These are phyloP conservation scores for Cossypha niveicapilla DNA, from an alignment of 2,797 vertebrate species.

Conservation along the genomic window DNA sequence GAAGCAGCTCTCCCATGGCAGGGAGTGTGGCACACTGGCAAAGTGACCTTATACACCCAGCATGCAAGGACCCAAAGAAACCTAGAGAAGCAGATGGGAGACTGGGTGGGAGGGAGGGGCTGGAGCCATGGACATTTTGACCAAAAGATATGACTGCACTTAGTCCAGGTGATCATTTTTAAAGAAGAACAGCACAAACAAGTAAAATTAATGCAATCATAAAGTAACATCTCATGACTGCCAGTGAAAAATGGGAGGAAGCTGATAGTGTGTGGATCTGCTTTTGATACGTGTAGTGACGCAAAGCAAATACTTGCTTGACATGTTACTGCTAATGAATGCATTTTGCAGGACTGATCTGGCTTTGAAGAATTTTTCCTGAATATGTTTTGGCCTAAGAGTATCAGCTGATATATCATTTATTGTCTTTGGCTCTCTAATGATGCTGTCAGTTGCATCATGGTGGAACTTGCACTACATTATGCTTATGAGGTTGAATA, in stretches of 20 bases:
- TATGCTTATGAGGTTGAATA: background rate
- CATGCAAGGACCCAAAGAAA: background rate
- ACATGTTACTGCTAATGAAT: background rate
- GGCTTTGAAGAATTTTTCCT: slow-evolving; percentile 20
- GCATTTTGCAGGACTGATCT: background rate
- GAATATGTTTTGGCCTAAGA: background rate
- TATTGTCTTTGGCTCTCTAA: slow-evolving; percentile 30
- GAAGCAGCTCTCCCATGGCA: background rate
- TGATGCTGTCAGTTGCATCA: background rate
- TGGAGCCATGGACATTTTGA: background rate
- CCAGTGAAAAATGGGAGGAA: background rate
- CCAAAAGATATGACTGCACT: background rate
- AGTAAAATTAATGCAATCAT: background rate
- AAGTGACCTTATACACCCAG: background rate
- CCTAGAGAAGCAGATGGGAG: background rate
- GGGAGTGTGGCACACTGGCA: background rate
- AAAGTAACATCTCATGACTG: background rate
- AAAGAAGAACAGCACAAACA: background rate
- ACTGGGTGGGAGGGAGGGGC: background rate
- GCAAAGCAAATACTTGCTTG: slow-evolving; percentile 11
- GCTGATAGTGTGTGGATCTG: background rate
- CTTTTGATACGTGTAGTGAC: background rate
- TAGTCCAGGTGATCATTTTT: background rate
- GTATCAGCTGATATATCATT: slow-evolving; percentile 4
- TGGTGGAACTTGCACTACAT: background rate